Conservation (phyloP, 2,113 vertebrate species). For the Eleginops maclovinus region DNA sequence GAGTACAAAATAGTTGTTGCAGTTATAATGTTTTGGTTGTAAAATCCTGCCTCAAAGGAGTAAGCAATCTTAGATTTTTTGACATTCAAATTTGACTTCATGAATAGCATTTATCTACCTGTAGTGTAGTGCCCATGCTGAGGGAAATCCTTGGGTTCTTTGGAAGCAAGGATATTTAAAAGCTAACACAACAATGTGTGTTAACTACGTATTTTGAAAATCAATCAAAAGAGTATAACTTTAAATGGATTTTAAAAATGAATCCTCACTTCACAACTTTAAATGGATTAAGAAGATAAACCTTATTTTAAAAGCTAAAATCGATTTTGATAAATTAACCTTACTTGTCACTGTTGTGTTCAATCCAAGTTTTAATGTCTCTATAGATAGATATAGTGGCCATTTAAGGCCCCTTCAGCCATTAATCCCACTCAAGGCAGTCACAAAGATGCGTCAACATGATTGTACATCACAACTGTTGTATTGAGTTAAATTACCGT, state of each 20-base stretch:
- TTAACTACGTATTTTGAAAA: not conserved
- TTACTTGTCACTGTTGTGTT: not conserved
- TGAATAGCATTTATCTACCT: slow-evolving; percentile 4
- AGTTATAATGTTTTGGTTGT: slow-evolving; percentile 4
- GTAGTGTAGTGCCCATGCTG: not conserved
- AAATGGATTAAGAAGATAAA: not conserved
- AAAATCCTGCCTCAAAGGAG: not conserved
- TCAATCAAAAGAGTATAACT: not conserved
- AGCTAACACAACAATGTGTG: no score
- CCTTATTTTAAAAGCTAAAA: not conserved
- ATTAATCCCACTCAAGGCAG: slow-evolving; percentile 18
- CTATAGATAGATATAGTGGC: not conserved
- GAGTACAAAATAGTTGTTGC: not conserved
- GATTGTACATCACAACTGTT: slow-evolving; percentile 9
- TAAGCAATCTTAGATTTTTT: not conserved
- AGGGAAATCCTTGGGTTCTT: slow-evolving; percentile 11
- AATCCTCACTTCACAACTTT: not conserved
- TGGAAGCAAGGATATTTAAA: no score
- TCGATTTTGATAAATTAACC: not conserved
- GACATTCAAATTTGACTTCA: not conserved
- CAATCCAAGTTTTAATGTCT: not conserved
- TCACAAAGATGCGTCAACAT: slow-evolving; percentile 6
- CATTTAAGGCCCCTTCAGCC: not conserved
- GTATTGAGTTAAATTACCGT: not conserved
- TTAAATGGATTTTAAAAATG: not conserved